Conservation (phyloP, 2,888 invertebrate species). For the Apodemia zela region DNA sequence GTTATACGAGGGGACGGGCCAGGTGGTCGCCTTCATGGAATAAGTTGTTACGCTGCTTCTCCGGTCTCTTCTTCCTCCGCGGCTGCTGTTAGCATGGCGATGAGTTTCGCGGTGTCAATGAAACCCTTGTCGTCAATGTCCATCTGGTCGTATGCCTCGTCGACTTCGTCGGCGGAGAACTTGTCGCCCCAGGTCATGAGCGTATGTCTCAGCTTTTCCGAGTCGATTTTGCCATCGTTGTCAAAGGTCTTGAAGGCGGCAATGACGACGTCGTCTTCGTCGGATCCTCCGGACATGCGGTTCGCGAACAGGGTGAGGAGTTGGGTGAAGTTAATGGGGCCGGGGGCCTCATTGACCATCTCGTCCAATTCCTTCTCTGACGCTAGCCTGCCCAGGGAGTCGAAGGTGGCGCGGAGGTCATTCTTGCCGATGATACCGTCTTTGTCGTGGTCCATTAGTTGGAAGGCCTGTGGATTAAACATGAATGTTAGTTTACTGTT, state of each 20-base stretch:
- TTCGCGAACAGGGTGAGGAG: slow-evolving; percentile 94
- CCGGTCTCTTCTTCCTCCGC: slow-evolving; percentile 89
- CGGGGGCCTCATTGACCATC: slow-evolving; percentile 93
- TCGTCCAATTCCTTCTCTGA: slow-evolving; percentile 94
- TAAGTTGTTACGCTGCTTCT: slow-evolving; percentile 61
- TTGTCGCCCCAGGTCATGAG: slow-evolving; percentile 97
- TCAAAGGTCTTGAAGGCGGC: slow-evolving; percentile 96
- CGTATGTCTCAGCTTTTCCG: slow-evolving; percentile 93
- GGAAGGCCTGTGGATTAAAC: slow-evolving; percentile 86
- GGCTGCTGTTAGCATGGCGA: slow-evolving; percentile 93
- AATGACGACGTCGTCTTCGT: slow-evolving; percentile 95
- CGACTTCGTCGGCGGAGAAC: slow-evolving; percentile 92
- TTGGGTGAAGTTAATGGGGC: slow-evolving; percentile 97
- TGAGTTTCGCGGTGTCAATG: slow-evolving; percentile 93
- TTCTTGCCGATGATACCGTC: slow-evolving; percentile 94
- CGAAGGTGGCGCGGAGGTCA: slow-evolving; percentile 94
- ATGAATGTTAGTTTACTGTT: slow-evolving; percentile 2
- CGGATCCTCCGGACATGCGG: slow-evolving; percentile 95
- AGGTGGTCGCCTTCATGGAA: slow-evolving; percentile 37
- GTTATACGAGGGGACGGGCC: slow-evolving; percentile 58
- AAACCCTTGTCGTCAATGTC: slow-evolving; percentile 94
- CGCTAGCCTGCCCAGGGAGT: slow-evolving; percentile 93
- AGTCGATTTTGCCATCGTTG: slow-evolving; percentile 92
- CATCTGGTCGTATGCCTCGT: slow-evolving; percentile 96
- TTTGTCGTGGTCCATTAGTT: slow-evolving; percentile 97